These are phyloP conservation scores for Galerucella calmariensis DNA, from an alignment of 2,888 invertebrate species.

Conservation along the genomic window DNA sequence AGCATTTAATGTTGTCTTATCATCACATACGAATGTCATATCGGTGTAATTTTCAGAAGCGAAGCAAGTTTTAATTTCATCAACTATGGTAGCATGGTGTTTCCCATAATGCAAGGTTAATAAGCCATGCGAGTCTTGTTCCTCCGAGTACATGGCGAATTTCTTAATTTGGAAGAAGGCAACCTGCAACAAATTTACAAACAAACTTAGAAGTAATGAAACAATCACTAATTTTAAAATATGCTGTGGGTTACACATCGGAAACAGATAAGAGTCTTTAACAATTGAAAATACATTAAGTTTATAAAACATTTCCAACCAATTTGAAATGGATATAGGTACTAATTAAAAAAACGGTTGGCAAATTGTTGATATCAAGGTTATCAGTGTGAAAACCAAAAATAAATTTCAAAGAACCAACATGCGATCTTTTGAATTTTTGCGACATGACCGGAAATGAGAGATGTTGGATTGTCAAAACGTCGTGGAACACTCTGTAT, in stretches of 20 bases:
- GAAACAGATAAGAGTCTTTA: too few relatives aligned
- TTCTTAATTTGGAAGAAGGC: conserved; percentile 56
- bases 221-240: neutral
- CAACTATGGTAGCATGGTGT: conserved; percentile 92
- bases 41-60: conserved; percentile 88
- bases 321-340: too few relatives aligned
- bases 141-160: conserved; percentile 69
- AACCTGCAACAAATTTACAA: conserved; percentile 51
- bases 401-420: too few relatives aligned
- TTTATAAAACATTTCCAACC: too few relatives aligned
- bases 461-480: too few relatives aligned
- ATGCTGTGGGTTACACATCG: neutral
- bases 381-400: too few relatives aligned
- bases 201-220: neutral
- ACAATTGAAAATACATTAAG: too few relatives aligned
- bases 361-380: too few relatives aligned
- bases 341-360: too few relatives aligned
- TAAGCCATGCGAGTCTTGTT: conserved; percentile 73
- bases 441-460: too few relatives aligned
- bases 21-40: conserved; percentile 86
- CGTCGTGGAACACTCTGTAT: too few relatives aligned
- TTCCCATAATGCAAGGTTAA: conserved; percentile 93
- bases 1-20: conserved; percentile 82
- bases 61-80: conserved; percentile 90
- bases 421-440: too few relatives aligned